Conservation (phyloP, 1,140 invertebrate species). For the Pogonognathellus flavescens region DNA sequence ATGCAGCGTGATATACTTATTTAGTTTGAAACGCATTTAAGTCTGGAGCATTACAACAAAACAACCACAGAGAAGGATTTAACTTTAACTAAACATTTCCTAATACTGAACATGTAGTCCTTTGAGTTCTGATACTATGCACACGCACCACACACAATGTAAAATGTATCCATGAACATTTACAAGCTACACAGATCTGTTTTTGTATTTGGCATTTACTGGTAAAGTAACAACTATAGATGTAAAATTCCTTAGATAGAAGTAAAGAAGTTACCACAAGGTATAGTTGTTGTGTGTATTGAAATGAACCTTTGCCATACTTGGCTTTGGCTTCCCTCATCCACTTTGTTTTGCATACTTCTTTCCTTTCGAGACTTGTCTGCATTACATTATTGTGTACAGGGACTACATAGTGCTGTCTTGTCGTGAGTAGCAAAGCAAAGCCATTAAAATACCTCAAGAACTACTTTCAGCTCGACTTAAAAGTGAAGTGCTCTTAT, state of each 20-base stretch:
- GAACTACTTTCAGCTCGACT: constrained; percentile 31
- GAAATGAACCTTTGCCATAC: constrained; percentile 31
- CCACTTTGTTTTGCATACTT: constrained; percentile 24
- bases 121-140: neutral
- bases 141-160: neutral
- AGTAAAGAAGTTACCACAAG: neutral
- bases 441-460: constrained; percentile 52
- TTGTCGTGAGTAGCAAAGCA: neutral
- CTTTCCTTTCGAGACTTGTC: neutral
- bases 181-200: neutral
- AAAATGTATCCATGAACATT: neutral
- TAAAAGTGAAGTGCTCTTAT: constrained; percentile 29
- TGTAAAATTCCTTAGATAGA: neutral
- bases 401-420: neutral
- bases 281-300: neutral
- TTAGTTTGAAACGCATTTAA: neutral
- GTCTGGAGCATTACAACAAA: neutral
- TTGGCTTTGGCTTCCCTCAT: constrained; percentile 17
- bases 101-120: neutral
- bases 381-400: neutral
- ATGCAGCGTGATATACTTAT: too few species aligned
- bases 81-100: neutral
- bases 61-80: too few species aligned
- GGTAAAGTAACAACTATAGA: neutral
- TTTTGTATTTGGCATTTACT: constrained; percentile 2